Evolutionary conservation across 2,888 invertebrate species (phyloP), one percentile per base, ranked within the genome.

Genomic region (Hyppa rectilinea): DNA sequence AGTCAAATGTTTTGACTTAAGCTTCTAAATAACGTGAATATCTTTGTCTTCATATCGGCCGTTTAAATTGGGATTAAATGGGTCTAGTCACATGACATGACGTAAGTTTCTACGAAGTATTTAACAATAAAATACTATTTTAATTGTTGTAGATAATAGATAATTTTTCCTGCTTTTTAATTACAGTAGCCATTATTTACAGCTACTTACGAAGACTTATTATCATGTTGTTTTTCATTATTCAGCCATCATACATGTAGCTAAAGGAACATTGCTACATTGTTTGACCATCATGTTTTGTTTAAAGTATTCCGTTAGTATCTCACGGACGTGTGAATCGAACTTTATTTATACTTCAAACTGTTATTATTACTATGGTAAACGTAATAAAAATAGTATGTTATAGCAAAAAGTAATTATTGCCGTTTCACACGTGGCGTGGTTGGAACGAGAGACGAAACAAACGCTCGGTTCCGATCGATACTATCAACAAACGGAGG

Each of bases 381-480:
- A 79, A 82, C 67, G 62, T 59, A 69, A 74, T 82, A 82, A 82
- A 73, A 80, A 82, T 82, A 67, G 69, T 69, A 59, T 67, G 52
- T 70, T 69, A 74, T 34, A 66, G 58, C 59, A 60, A 64, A 78
- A 66, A 66, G n/a, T 67, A 63, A 62, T 78, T 52, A 69, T 66
- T 80, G 53, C 59, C 36, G 62, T 58, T 82, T 43, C 66, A 59
- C 75, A 67, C 83, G 75, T 64, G 70, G 64, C 53, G 45, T 31
- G 53, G 43, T 56, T 56, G 38, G 29, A 53, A 45, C 53, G 63
- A 64, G 60, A 76, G 70, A 67, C 58, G 83, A 80, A 80, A 64
- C 75, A 62, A 80, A 66, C 29, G 65, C 45, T 61, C 50, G 29
- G 64, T 59, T 65, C 65, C 68, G 74, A 72, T 78, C 56, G 71